These are phyloP conservation scores for Hirtodrosophila cameraria DNA, from an alignment of 2,888 invertebrate species.

Conservation along the genomic window DNA sequence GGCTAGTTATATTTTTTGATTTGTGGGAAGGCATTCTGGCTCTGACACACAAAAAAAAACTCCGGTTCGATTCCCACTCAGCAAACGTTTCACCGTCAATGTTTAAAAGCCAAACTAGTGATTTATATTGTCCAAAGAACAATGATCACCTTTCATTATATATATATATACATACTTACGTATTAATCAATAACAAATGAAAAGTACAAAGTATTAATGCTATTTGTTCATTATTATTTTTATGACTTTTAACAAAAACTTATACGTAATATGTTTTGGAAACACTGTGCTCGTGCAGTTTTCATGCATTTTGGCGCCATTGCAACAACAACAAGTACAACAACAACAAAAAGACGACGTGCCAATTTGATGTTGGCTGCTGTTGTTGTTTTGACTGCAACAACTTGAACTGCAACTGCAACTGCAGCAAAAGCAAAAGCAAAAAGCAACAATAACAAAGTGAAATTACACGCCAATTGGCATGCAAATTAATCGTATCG, in stretches of 20 bases:
- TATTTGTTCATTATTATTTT: constrained; percentile 14
- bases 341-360: constrained; percentile 28
- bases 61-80: too few relatives aligned
- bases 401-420: constrained; percentile 11
- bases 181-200: too few relatives aligned
- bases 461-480: constrained; percentile 56
- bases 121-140: too few relatives aligned
- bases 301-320: constrained; percentile 34
- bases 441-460: constrained; percentile 18
- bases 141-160: too few relatives aligned
- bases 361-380: constrained; percentile 28
- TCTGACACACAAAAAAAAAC: too few relatives aligned
- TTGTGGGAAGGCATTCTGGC: too few relatives aligned
- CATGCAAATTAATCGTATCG: constrained; percentile 56
- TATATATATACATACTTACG: background rate
- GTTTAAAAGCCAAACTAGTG: too few relatives aligned
- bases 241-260: constrained; percentile 16
- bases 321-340: background rate
- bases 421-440: constrained; percentile 8
- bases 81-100: too few relatives aligned
- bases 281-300: constrained; percentile 1
- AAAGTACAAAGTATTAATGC: background rate
- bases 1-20: too few relatives aligned
- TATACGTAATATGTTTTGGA: constrained; percentile 37
- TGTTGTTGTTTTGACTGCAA: constrained; percentile 30